Evolutionary conservation across 2,113 vertebrate species (phyloP), one percentile per base, ranked within the genome.

Genomic region (Butorides virescens): DNA sequence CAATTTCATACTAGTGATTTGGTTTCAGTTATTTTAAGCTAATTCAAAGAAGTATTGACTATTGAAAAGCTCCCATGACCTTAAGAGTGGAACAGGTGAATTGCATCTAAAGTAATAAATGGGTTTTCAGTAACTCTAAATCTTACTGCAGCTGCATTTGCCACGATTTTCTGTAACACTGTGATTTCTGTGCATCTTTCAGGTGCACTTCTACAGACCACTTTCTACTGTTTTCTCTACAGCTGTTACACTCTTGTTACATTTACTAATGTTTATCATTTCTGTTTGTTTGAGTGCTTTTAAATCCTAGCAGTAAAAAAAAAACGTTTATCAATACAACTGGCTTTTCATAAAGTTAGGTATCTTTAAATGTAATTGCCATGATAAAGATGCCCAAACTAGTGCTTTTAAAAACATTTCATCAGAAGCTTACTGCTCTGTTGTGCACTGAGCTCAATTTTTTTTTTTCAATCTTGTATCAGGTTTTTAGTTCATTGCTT

Each of bases 111-210:
- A 65, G 39, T 66, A 71, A 30, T 70, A 68, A 30, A 42, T 30
- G 23, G 2, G 1, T 56, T 94, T 93, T 79, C 32, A 83, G 3
- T 76, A 88, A 58, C 30, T 42, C 19, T 21, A n/a, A 26, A 19
- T 82, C 20, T 53, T 50, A 11, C 0, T 58, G 56, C 23, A 52
- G 14, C 42, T 75, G 9, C 1, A 39, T 65, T 66, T 52, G 18
- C 36, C 0, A 1, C 61, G 23, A 14, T 36, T 82, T 89, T 79
- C 49, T 68, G 0, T 11, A 29, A 7, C 30, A 23, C 5, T 29
- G 15, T 29, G 15, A 36, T 63, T 86, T 82, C 32, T 34, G 19
- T 37, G 27, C 17, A 6, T 71, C 29, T 25, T 77, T 25, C n/a
- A 11, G 5, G 14, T 73, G 34, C 1, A 1, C 3, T 73, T 74